Evolutionary conservation across 1,140 invertebrate species (phyloP).

Genomic region (Sminthurinus signatus): DNA sequence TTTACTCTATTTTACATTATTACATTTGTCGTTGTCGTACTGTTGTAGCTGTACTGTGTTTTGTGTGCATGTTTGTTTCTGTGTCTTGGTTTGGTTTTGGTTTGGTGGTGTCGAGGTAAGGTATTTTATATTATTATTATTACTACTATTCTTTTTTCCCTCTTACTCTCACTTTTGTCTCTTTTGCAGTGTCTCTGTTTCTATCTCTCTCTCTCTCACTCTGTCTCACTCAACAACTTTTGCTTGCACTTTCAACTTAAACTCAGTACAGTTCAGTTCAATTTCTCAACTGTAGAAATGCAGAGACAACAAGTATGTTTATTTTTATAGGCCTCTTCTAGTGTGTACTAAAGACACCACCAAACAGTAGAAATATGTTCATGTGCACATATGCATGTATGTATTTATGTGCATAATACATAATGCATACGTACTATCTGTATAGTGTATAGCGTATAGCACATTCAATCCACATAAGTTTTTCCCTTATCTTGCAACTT

Average conservation of each 20-base stretch:
- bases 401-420: too few relatives aligned
- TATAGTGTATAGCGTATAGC: too few relatives aligned
- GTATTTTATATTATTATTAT: conserved; percentile 1
- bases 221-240: too few relatives aligned
- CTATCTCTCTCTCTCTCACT: background rate
- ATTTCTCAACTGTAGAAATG: too few relatives aligned
- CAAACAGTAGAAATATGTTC: too few relatives aligned
- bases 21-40: background rate
- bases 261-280: too few relatives aligned
- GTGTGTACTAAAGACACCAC: too few relatives aligned
- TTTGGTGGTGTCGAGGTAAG: background rate
- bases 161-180: conserved; percentile 3
- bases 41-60: background rate
- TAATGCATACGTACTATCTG: too few relatives aligned
- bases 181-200: background rate
- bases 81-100: background rate
- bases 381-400: too few relatives aligned
- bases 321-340: background rate
- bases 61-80: background rate
- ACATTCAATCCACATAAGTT: too few relatives aligned
- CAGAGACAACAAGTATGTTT: background rate
- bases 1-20: background rate
- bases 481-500: too few relatives aligned
- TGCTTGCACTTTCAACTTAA: too few relatives aligned
- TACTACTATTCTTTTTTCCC: background rate